These are phyloP conservation scores for Lonchura striata DNA, from an alignment of 2,113 vertebrate genomes.

Conservation along the genomic window DNA sequence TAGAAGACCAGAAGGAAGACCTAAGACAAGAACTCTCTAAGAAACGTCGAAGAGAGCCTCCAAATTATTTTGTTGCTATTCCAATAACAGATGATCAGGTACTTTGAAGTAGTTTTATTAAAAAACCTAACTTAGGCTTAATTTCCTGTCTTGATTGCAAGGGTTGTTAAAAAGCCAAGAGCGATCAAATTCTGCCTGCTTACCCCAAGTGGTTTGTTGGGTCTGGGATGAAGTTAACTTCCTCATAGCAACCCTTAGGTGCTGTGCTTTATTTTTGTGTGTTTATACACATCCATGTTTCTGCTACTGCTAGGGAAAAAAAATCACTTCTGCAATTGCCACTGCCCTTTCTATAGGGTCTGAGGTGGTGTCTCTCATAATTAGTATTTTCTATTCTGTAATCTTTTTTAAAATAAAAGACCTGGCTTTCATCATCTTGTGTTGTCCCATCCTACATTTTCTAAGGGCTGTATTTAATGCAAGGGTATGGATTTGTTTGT, in stretches of 20 bases:
- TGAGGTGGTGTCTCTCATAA: neutral
- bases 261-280: neutral
- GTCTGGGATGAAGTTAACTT: neutral
- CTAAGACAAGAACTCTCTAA: neutral
- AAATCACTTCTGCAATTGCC: neutral
- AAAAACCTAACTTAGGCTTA: neutral
- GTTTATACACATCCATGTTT: neutral
- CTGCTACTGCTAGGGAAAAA: neutral
- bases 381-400: neutral
- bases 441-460: neutral
- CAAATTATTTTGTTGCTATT: constrained; percentile 66
- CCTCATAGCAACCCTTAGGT: neutral
- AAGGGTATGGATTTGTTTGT: neutral
- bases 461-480: neutral
- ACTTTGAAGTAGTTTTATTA: neutral
- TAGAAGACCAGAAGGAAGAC: neutral
- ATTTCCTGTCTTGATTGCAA: neutral
- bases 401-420: neutral
- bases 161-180: neutral
- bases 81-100: constrained; percentile 62
- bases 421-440: neutral
- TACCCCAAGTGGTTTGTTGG: neutral
- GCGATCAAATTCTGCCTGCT: neutral
- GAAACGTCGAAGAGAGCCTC: neutral
- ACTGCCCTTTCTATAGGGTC: neutral